Base-by-base conservation (phyloP, 1,140 invertebrate species). In the Aphelenchoides avenae region DNA sequence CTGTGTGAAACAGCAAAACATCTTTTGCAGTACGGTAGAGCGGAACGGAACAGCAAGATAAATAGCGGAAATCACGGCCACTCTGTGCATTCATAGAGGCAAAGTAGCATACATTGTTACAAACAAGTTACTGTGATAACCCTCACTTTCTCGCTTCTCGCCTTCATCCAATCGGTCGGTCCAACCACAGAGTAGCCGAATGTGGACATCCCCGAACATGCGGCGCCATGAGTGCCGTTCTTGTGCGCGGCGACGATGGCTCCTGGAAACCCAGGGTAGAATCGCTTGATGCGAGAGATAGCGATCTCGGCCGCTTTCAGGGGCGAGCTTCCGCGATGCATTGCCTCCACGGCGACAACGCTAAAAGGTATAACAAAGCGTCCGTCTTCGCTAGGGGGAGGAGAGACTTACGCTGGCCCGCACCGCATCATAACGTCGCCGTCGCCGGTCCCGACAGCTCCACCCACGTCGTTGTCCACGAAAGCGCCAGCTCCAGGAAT, bases 391-490 rank as follows among this genome's bases (percentile, higher is more conserved):
- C n/a, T n/a, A n/a, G n/a, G n/a, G n/a, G n/a, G n/a, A n/a, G n/a
- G n/a, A n/a, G n/a, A 13, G 5, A 43, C 22, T 66, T 78, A 91
- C 88, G 89, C 89, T 1, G 91, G 90, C 48, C 90, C 77, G 81
- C 94, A 93, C 70, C 91, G 80, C 84, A 95, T 87, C 89, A 97
- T 92, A 6, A 95, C 79, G 79, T 98, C 94, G 1, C 94, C 94
- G 81, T 96, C 91, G 0, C 92, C 94, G 1, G 94, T 98, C 2
- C 85, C 90, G 6, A 86, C 86, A 9, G 93, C 92, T 2, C 87
- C 94, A 0, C 94, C 94, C 18, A 90, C 85, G 31, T 83, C 80
- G 71, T 87, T 86, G 74, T 94, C 91, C 1, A 88, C 91, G 79
- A 95, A 98, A 2, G 87, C 88, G 13, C 94, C 94, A 50, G 91